Conservation (phyloP, 2,113 vertebrate species). For the Phyllostomus discolor region DNA sequence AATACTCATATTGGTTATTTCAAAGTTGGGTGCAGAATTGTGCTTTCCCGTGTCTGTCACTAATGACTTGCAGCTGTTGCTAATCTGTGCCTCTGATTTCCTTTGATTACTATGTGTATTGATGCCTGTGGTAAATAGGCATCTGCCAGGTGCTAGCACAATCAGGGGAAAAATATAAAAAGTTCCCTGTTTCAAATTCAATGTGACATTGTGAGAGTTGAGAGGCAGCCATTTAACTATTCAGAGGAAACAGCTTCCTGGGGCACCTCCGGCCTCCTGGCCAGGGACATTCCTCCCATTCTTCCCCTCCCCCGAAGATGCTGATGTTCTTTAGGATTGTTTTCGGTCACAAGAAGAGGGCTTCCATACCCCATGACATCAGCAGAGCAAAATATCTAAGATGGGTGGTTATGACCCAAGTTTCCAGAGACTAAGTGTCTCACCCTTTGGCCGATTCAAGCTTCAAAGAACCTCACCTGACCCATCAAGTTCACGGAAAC, state of each 20-base stretch:
- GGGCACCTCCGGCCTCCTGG: conserved; percentile 79
- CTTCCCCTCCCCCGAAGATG: background rate
- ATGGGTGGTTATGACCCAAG: background rate
- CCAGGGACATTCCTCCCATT: conserved; percentile 70
- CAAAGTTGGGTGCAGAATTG: conserved; percentile 85
- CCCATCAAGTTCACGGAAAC: background rate
- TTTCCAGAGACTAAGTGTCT: background rate
- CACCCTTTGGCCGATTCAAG: background rate
- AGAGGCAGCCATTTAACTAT: conserved; percentile 85
- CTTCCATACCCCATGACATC: conserved; percentile 43
- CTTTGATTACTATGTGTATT: conserved; percentile 90
- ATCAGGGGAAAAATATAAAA: conserved; percentile 86
- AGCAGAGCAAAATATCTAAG: background rate
- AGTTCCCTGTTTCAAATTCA: conserved; percentile 90
- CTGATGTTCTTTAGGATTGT: conserved; percentile 40
- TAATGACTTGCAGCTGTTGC: conserved; percentile 91
- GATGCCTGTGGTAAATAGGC: conserved; percentile 89
- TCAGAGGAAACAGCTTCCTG: conserved; percentile 82
- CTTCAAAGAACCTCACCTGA: background rate
- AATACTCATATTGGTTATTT: conserved; percentile 84
- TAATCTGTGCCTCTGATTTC: conserved; percentile 89
- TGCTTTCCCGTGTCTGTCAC: conserved; percentile 88
- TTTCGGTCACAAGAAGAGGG: background rate
- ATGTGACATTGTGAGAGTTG: conserved; percentile 87
- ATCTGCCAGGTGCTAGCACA: conserved; percentile 90